Conservation (phyloP, 2,113 vertebrate genomes). For the Phaethornis superciliosus region DNA sequence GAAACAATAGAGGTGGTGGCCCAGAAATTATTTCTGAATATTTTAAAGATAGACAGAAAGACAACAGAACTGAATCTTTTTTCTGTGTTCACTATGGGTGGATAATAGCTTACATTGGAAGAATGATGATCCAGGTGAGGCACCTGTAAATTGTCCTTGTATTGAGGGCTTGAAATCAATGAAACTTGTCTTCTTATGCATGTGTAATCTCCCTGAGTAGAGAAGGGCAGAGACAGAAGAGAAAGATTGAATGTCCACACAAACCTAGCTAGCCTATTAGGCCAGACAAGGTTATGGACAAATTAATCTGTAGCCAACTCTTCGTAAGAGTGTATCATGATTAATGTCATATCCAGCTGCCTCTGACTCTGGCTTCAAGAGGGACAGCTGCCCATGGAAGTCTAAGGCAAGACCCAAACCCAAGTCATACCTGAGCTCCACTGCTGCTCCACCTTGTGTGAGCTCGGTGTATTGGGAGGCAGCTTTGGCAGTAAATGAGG, state of each 20-base stretch:
- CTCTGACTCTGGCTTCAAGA: background rate
- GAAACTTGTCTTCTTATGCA: background rate
- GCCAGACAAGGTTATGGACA: background rate
- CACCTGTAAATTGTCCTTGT: background rate
- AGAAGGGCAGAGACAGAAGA: background rate
- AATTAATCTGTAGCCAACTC: background rate
- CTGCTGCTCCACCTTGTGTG: background rate
- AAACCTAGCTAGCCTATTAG: background rate
- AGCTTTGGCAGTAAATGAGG: background rate
- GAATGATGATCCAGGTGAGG: background rate
- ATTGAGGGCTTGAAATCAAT: background rate
- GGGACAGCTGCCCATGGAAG: background rate
- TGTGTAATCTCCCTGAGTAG: background rate
- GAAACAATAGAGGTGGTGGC: background rate
- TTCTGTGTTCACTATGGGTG: background rate
- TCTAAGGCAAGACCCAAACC: background rate
- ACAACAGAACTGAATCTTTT: background rate
- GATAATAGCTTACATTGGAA: background rate
- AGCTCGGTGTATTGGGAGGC: background rate
- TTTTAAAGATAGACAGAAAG: background rate
- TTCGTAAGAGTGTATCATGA: background rate
- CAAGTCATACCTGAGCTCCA: background rate
- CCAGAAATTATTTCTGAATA: background rate
- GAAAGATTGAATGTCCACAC: background rate
- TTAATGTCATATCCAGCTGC: background rate